Evolutionary conservation across 2,888 invertebrate species (phyloP), one percentile per base, ranked within the genome.

Genomic region (Kryphioiulus occultus): DNA sequence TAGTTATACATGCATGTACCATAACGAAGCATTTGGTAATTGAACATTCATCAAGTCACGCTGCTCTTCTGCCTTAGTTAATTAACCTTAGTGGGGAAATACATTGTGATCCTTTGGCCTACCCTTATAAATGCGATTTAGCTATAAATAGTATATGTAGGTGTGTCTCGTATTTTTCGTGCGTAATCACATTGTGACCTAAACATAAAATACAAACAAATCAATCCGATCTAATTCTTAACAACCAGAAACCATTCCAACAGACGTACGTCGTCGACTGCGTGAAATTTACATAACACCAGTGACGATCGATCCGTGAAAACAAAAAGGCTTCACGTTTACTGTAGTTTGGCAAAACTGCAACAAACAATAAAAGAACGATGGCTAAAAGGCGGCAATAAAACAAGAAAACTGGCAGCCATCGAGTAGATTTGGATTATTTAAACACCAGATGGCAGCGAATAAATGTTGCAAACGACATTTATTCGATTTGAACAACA

Each of bases 211-310:
- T 26, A 26, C 10, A 22, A 68, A 68, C 26, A 68, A 68, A 68
- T 22, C 68, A 68, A 68, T 68, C 26, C 26, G n/a, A 26, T 68
- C 68, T 26, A n/a, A n/a, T n/a, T n/a, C n/a, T n/a, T 68, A 68
- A 68, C 68, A 68, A 26, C 68, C 26, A 22, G 12, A 68, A 68
- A 68, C 68, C 68, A 22, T 68, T 22, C 26, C 9, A 68, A 68
- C 68, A 68, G 68, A 68, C n/a, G 68, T 26, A 68, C 9, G 68
- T 26, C 68, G 26, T 68, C 68, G n/a, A n/a, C 26, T 68, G 68
- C 68, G 26, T 68, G 68, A 68, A 26, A 68, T 68, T 68, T 68
- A 68, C 68, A 26, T 68, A 68, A 68, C 68, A 68, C 68, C 22
- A 68, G 26, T 26, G 68, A 68, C 22, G 68, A 68, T 68, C 68